Evolutionary conservation across 1,140 invertebrate species (phyloP), one percentile per base, ranked within the genome.

Genomic region (Zaprionus davidi): DNA sequence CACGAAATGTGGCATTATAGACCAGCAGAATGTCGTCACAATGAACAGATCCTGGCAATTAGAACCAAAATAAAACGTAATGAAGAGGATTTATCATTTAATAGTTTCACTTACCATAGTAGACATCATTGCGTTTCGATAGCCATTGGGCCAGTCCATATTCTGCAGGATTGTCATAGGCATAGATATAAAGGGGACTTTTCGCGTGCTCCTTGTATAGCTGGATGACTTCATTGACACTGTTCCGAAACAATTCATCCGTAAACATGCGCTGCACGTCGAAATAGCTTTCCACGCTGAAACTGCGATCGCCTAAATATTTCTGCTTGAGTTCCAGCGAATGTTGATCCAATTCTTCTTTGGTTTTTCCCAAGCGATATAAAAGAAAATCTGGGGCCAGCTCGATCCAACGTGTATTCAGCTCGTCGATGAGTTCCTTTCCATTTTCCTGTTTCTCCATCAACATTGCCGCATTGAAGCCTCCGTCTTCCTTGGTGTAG

Each of bases 401-500:
- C 20, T 81, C 76, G 9, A 34, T 60, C 79, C 79, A 81, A 1
- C 68, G 67, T 6, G 57, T 57, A 28, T 81, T 68, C 20, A 68
- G 2, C 3, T 34, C 53, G 7, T 68, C 38, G 34, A 68, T 68
- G 1, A 58, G n/a, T 41, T 68, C 65, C 24, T 15, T 57, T 0
- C 65, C 65, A 46, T 58, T 15, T 2, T 67, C 51, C 20, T 62
- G 57, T 15, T 59, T 65, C 62, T 74, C 38, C 20, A 79, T 46
- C 5, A 84, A 28, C 49, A 81, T 93, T 53, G 93, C 93, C 46
- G 92, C 93, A 56, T 94, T 93, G 73, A 93, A 95, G 26, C 94
- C 90, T 69, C 94, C 94, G 81, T 94, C 94, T 73, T 94, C 92
- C 31, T 88, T 93, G 15, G 91, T 92, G 13, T 94, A 92, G 13